Evolutionary conservation across 1,140 invertebrate genomes (phyloP).

Genomic region (Orchesella cincta): DNA sequence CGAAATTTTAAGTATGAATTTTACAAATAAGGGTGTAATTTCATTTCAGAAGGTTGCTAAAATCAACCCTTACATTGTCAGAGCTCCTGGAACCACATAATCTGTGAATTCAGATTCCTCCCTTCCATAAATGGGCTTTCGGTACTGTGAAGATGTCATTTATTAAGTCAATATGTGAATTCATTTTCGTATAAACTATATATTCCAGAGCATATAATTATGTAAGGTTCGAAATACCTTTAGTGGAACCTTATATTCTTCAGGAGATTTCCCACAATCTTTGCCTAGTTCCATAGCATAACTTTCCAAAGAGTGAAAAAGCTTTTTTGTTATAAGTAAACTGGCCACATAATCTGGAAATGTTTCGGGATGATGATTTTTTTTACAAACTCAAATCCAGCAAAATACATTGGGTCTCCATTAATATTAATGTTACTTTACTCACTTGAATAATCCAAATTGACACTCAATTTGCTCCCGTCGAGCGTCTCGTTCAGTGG

Average conservation of each 20-base stretch:
- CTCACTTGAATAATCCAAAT: slow-evolving; percentile 10
- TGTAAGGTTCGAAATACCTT: background rate
- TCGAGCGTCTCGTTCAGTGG: background rate
- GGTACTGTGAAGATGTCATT: background rate
- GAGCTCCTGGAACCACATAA: background rate
- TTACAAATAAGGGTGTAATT: background rate
- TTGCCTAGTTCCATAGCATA: slow-evolving; percentile 4
- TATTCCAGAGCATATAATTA: background rate
- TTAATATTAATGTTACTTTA: background rate
- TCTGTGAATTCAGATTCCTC: slow-evolving; percentile 8
- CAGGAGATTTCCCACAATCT: background rate
- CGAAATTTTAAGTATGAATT: background rate
- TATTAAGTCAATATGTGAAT: background rate
- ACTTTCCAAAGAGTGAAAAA: background rate
- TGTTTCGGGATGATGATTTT: background rate
- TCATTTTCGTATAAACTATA: background rate
- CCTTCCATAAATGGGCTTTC: background rate
- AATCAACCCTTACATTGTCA: background rate
- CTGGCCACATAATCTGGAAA: slow-evolving; percentile 22
- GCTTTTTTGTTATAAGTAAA: slow-evolving; percentile 2
- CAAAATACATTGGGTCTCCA: background rate
- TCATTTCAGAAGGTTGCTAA: background rate
- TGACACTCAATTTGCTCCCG: background rate
- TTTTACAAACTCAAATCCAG: too few species aligned
- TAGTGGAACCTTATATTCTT: slow-evolving; percentile 2